These are phyloP conservation scores for Adelges cooleyi DNA, from an alignment of 1,140 invertebrate species.

Conservation along the genomic window DNA sequence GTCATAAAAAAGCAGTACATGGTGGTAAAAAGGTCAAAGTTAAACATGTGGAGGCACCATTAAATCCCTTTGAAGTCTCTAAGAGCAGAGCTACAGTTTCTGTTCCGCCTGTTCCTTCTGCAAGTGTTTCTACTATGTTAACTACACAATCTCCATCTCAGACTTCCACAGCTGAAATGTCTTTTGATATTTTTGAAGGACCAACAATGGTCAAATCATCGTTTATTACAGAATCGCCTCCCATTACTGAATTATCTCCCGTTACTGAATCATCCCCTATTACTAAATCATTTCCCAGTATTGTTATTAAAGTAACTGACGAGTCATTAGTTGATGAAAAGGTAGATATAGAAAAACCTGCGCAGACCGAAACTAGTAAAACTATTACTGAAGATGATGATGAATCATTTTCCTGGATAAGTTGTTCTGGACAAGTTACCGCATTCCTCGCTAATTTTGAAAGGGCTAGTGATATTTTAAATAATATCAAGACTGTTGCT, in stretches of 20 bases:
- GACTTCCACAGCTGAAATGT: neutral
- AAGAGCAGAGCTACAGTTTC: neutral
- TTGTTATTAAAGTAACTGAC: neutral
- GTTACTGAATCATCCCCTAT: neutral
- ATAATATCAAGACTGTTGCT: neutral
- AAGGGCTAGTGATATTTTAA: constrained; percentile 4
- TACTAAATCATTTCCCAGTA: neutral
- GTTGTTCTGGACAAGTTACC: constrained; percentile 1
- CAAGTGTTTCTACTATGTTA: neutral
- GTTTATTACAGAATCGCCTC: too few relatives aligned
- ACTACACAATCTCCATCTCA: neutral
- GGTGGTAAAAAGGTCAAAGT: constrained; percentile 24
- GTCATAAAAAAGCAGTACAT: constrained; percentile 11
- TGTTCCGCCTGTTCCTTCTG: too few relatives aligned
- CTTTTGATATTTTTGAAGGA: neutral
- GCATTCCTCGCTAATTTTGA: constrained; percentile 13
- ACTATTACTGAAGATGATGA: neutral
- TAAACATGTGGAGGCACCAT: constrained; percentile 9
- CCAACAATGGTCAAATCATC: neutral
- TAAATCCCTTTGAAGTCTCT: constrained; percentile 13
- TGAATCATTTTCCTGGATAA: constrained; percentile 10
- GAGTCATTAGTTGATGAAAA: constrained; percentile 4
- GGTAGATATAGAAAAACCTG: neutral
- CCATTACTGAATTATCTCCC: too few relatives aligned
- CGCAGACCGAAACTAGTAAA: neutral